Percentiles rank a stretch among this genome's conserved stretches.
Evolutionary conservation across 2,113 vertebrate species (phyloP).

Genomic region (Boulengeromyrus knoepffleri): DNA sequence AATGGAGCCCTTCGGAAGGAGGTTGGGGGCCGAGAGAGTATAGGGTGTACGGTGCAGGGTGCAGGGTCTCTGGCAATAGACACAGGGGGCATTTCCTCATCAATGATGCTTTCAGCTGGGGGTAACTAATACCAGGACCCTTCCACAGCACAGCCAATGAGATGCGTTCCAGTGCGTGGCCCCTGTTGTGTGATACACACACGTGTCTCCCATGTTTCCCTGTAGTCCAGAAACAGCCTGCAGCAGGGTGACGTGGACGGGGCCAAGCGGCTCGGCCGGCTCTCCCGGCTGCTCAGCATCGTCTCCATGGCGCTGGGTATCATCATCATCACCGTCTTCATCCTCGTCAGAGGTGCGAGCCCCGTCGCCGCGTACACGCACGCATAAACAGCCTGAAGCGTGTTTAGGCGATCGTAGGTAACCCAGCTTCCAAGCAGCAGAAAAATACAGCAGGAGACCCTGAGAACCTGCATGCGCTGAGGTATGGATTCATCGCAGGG

Average conservation of each 20-base stretch:
- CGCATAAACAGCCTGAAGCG: not conserved
- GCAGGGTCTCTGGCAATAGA: not conserved
- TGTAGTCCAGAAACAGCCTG: slow-evolving; percentile 74
- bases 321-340: slow-evolving; percentile 66
- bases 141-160: not conserved
- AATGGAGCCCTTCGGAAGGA: slow-evolving; percentile 33
- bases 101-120: not conserved
- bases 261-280: slow-evolving; percentile 70
- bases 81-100: not conserved
- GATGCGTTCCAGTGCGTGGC: not conserved
- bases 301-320: slow-evolving; percentile 72
- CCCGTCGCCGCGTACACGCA: not conserved
- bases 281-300: slow-evolving; percentile 74
- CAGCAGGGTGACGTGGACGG: slow-evolving; percentile 76
- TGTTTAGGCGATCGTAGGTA: not conserved
- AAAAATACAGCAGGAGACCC: not conserved
- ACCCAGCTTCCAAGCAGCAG: not conserved
- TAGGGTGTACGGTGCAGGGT: not conserved
- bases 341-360: slow-evolving; percentile 59
- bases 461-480: not conserved
- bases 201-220: not conserved
- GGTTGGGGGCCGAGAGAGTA: not conserved
- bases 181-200: not conserved
- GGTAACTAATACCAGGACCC: not conserved
- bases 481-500: slow-evolving; percentile 26